These are phyloP conservation scores for Cryptotermes secundus DNA, from an alignment of 1,140 invertebrate species.

Conservation along the genomic window DNA sequence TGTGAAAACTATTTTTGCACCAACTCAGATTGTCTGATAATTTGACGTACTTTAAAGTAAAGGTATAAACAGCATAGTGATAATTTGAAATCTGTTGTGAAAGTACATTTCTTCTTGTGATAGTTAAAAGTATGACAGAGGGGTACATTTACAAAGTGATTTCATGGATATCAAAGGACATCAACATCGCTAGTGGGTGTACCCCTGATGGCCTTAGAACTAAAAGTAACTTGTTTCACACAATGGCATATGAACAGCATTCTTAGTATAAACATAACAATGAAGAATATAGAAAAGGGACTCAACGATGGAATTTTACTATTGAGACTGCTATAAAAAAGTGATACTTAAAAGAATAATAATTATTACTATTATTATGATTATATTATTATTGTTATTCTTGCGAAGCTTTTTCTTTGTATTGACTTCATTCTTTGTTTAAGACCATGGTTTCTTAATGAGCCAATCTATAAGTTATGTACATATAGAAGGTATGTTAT, in stretches of 20 bases:
- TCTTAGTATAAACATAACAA: constrained; percentile 9
- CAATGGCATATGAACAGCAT: not conserved
- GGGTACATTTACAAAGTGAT: not conserved
- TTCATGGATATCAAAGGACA: not conserved
- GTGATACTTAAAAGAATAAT: constrained; percentile 5
- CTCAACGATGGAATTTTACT: not conserved
- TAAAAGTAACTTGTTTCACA: not conserved
- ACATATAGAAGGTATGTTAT: not conserved
- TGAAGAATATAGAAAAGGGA: not conserved
- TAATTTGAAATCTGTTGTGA: not conserved
- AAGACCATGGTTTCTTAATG: not conserved
- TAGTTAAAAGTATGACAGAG: not conserved
- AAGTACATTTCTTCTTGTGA: not conserved
- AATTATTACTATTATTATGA: not conserved
- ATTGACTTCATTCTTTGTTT: not conserved
- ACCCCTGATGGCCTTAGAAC: constrained; percentile 6
- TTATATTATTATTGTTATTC: not conserved
- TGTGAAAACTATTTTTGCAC: not conserved
- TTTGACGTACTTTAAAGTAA: not conserved
- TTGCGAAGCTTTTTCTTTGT: not conserved
- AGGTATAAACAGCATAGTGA: not conserved
- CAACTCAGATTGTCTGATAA: not conserved
- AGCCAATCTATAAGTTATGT: not conserved
- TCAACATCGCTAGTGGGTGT: not conserved
- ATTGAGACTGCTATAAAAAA: not conserved